Evolutionary conservation across 2,888 invertebrate species (phyloP).

Genomic region (Diogma glabrata): DNA sequence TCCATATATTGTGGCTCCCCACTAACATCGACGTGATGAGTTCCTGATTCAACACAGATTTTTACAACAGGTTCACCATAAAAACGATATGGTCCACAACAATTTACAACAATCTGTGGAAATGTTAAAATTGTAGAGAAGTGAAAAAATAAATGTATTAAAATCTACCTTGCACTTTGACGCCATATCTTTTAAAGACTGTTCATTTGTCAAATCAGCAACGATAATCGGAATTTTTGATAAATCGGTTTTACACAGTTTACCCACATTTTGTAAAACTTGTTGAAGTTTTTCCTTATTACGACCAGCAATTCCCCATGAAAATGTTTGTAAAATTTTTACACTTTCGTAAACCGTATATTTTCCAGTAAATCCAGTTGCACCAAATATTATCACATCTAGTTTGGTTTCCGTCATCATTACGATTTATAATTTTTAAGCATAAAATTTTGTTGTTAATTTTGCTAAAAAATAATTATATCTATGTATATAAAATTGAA

Average conservation of each 20-base stretch:
- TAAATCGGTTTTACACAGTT: slow-evolving; percentile 41
- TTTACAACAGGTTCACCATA: slow-evolving; percentile 77
- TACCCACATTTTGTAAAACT: slow-evolving; percentile 30
- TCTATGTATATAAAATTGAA: too few species aligned
- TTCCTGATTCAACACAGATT: slow-evolving; percentile 63
- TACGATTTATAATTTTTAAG: too few species aligned
- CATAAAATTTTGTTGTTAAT: too few species aligned
- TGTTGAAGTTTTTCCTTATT: slow-evolving; percentile 35
- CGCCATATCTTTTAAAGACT: slow-evolving; percentile 64
- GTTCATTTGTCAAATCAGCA: slow-evolving; percentile 58
- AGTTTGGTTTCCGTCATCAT: too few species aligned
- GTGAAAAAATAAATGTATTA: background rate
- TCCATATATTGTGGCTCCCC: slow-evolving; percentile 83
- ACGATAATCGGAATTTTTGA: slow-evolving; percentile 48
- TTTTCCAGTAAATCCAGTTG: slow-evolving; percentile 80
- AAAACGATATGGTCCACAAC: slow-evolving; percentile 73
- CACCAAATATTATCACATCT: slow-evolving; percentile 78
- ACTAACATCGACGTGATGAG: slow-evolving; percentile 76
- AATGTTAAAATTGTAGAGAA: background rate
- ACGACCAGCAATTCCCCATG: slow-evolving; percentile 79
- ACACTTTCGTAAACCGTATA: slow-evolving; percentile 52
- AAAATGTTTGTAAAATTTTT: slow-evolving; percentile 37
- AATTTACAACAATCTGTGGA: slow-evolving; percentile 58
- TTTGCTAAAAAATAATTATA: too few species aligned
- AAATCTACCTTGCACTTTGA: slow-evolving; percentile 45